These are phyloP conservation scores for Ischnura elegans DNA, from an alignment of 2,888 invertebrate species.

Conservation along the genomic window DNA sequence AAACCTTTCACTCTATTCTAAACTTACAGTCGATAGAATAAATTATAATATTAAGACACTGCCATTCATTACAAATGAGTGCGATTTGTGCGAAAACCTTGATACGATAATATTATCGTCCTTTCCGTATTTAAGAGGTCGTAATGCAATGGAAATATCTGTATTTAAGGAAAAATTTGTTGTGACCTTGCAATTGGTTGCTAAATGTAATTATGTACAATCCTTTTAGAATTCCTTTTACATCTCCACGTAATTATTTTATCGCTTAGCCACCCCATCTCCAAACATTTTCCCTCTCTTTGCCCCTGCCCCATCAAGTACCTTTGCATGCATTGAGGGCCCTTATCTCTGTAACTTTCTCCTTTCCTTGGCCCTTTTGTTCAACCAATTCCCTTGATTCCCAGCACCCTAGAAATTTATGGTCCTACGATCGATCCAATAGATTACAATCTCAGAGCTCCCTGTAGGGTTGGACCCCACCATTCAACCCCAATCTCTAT, in stretches of 20 bases:
- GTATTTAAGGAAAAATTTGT: too few species aligned
- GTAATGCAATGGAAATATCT: too few species aligned
- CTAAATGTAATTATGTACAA: too few species aligned
- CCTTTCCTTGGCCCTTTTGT: not conserved
- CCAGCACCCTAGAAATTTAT: constrained; percentile 32
- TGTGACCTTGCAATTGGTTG: too few species aligned
- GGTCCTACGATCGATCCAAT: not conserved
- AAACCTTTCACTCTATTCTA: too few species aligned
- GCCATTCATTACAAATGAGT: too few species aligned
- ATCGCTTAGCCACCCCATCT: not conserved
- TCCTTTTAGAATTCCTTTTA: not conserved
- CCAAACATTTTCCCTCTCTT: not conserved
- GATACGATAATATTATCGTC: too few species aligned
- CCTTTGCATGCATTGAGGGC: not conserved
- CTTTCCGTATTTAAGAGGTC: too few species aligned
- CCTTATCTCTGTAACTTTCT: not conserved
- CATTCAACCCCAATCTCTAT: not conserved
- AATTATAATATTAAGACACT: too few species aligned
- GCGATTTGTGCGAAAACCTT: too few species aligned
- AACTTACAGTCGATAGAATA: too few species aligned
- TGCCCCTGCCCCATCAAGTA: too few species aligned
- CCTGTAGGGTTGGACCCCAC: not conserved
- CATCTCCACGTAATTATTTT: not conserved
- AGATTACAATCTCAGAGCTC: constrained; percentile 50
- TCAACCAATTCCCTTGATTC: not conserved